Evolutionary conservation across 2,888 invertebrate species (phyloP), one percentile per base, ranked within the genome.

Genomic region (Cynaeus angustus): DNA sequence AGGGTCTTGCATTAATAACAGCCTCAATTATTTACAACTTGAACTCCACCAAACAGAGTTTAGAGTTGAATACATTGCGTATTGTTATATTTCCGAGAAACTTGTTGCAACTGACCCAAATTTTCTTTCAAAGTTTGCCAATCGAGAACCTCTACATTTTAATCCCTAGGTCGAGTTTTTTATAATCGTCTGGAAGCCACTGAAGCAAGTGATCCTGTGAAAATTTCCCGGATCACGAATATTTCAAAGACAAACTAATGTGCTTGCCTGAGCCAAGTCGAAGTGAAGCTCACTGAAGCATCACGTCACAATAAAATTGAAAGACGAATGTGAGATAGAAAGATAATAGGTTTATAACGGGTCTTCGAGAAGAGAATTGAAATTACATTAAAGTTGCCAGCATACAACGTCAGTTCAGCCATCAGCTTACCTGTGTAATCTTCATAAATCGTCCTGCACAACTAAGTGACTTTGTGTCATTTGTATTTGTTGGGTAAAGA

Each of bases 401-500:
- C 37, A 21, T 1, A 21, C 33, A 33, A 33, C 28, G 7, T 5
- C 28, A 28, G 6, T 7, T 33, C 8, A 9, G 14, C 14, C 21
- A 8, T 8, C 8, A 21, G 10, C 12, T 43, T 46, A 21, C 14
- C 7, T 3, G 46, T n/a, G n/a, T n/a, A n/a, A n/a, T n/a, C 21
- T 13, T 6, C 46, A 21, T 46, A 16, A 37, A 56, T 59, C 59
- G 59, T 45, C 33, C 33, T 59, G 45, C 59, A 59, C 59, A 46
- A 59, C 46, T 30, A 30, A 46, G 12, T 13, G 33, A 59, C 7
- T 56, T 14, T 8, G 59, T 59, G 59, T 59, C 9, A 8, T 30
- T 16, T 16, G 28, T 45, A 12, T 46, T 14, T 12, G 45, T 65
- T 16, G 53, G 53, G 16, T 37, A 56, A 41, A 56, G 48, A 52